Evolutionary conservation across 30 jellyfish, hydroid and myxozoan species (phyloP).

Genomic region (Haliclystus octoradiatus): DNA sequence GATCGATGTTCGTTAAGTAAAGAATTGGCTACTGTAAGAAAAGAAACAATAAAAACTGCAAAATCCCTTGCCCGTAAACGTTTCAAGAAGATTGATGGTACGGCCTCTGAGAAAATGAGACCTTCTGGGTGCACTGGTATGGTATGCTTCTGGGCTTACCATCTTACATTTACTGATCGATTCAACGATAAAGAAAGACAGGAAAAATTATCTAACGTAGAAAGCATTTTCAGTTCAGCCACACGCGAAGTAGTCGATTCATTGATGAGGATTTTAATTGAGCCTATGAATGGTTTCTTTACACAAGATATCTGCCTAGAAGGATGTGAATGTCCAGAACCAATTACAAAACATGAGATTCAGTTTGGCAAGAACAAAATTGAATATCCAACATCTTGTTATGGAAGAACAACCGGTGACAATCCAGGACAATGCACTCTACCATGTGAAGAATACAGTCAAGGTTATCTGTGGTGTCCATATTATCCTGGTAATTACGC

Average conservation of each 20-base stretch:
- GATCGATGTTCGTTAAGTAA: background rate
- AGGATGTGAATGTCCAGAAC: background rate
- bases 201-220: background rate
- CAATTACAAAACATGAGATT: background rate
- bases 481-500: background rate
- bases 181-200: background rate
- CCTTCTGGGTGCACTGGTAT: background rate
- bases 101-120: background rate
- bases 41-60: background rate
- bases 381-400: background rate
- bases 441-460: background rate
- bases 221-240: background rate
- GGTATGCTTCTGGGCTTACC: background rate
- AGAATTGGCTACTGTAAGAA: background rate
- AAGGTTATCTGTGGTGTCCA: background rate
- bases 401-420: background rate
- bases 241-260: background rate
- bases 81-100: background rate
- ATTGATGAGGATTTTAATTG: background rate
- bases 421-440: background rate
- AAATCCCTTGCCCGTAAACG: background rate
- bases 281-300: background rate
- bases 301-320: background rate
- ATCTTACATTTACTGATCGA: background rate
- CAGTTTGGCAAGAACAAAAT: too few species aligned